phyloP scores from a whole-genome alignment of 2,113 vertebrate genomes.

The Caloenas nicobarica region DNA sequence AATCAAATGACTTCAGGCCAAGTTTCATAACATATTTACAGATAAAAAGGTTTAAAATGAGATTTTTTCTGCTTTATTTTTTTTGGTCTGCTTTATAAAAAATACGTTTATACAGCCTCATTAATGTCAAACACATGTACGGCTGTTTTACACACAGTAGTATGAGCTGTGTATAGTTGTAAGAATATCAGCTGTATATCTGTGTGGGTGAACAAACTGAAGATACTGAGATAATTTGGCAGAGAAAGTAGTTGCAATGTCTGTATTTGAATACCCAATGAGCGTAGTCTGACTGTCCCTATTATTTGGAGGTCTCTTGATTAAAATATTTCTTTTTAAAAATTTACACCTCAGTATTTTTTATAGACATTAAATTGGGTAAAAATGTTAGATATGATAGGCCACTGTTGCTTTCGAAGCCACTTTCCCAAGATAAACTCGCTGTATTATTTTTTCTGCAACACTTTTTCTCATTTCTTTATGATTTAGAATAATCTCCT shows the following conservation, averaged over 20 bases:
- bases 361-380: not conserved
- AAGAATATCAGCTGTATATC: not conserved
- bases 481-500: not conserved
- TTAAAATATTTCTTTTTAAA: not conserved
- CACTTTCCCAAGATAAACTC: not conserved
- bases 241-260: not conserved
- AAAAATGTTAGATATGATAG: not conserved
- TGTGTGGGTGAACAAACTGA: not conserved
- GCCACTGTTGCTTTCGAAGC: not conserved
- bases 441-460: not conserved
- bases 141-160: not conserved
- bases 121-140: not conserved
- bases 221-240: not conserved
- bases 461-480: not conserved
- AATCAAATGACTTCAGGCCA: not conserved
- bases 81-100: not conserved
- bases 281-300: not conserved
- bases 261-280: not conserved
- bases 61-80: not conserved
- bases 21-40: not conserved
- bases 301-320: not conserved
- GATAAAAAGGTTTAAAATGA: not conserved
- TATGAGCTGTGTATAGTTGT: not conserved
- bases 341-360: not conserved
- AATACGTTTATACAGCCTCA: not conserved